Base-by-base conservation (phyloP, 2,797 vertebrate genomes). In the Coranthus polyacanthus region DNA sequence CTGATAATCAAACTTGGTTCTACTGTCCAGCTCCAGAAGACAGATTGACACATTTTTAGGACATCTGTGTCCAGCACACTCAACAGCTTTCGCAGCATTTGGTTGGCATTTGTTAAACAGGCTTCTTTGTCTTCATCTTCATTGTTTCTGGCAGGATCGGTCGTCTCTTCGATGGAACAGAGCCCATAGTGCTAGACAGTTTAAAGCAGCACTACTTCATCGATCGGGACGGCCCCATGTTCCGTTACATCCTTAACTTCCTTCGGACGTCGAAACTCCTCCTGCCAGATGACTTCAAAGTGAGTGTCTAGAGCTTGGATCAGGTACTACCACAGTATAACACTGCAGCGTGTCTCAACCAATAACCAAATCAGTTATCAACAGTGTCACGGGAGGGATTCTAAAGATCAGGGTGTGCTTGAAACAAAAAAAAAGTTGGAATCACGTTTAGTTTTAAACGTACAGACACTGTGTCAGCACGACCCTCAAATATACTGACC, bases 141-240 rank as follows among this genome's bases (percentile, higher is more conserved):
- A 3, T 59, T 64, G 15, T 51, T 10, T 65, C 20, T 46, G 43
- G 6, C 72, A 99, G 98, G 93, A 98, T 99, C 36, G 95, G 97
- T 7, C 96, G 96, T 50, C 95, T 99, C 79, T 99, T 99, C 16
- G 95, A 98, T 75, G 98, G 98, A 76, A 96, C 96, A 0, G 97
- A 99, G 83, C 98, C 97, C 78, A 97, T 99, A n/a, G 98, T 99
- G 79, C 84, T 99, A 88, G 98, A 99, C 94, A 96, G 96, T 78
- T 95, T 99, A 78, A 99, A 98, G 92, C 98, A 98, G 86, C 96
- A 98, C 91, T 99, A 99, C 89, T 99, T 99, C 92, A 98, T 99
- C 0, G 97, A 99, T 90, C 94, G 98, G 75, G 98, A 99, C 13
- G 97, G 98, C n/a, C 95, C 96, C 83, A 99, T 98, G 96, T 99